Conservation (phyloP, 1,140 invertebrate genomes). For the Grapholita molesta region DNA sequence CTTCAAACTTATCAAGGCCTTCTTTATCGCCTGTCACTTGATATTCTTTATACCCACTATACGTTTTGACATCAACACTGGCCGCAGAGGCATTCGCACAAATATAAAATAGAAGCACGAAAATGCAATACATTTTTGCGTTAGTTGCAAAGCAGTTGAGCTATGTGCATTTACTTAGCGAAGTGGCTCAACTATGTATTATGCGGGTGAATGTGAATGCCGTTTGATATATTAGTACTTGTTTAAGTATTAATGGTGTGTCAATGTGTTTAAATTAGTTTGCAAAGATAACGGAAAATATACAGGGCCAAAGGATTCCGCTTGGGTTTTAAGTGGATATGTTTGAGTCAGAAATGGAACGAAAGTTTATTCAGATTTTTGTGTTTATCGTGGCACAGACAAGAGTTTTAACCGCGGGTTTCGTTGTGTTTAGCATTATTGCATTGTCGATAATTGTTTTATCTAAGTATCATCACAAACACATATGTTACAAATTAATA, state of each 20-base stretch:
- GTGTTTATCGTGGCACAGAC: too few relatives aligned
- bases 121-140: neutral
- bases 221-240: neutral
- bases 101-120: neutral
- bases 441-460: too few relatives aligned
- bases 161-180: neutral
- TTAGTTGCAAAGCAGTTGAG: neutral
- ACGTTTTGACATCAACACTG: slow-evolving; percentile 28
- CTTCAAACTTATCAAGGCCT: slow-evolving; percentile 20
- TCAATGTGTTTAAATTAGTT: neutral
- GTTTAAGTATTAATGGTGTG: neutral
- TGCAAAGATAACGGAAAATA: neutral
- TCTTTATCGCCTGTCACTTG: slow-evolving; percentile 27
- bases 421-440: too few relatives aligned
- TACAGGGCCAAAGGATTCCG: neutral
- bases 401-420: too few relatives aligned
- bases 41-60: slow-evolving; percentile 43
- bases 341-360: neutral
- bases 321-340: neutral
- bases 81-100: slow-evolving; percentile 20
- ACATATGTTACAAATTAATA: too few relatives aligned
- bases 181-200: neutral
- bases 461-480: too few relatives aligned
- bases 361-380: too few relatives aligned
- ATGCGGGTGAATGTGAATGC: neutral